Evolutionary conservation across 1,140 invertebrate genomes (phyloP).

Genomic region (Hyles vespertilio): DNA sequence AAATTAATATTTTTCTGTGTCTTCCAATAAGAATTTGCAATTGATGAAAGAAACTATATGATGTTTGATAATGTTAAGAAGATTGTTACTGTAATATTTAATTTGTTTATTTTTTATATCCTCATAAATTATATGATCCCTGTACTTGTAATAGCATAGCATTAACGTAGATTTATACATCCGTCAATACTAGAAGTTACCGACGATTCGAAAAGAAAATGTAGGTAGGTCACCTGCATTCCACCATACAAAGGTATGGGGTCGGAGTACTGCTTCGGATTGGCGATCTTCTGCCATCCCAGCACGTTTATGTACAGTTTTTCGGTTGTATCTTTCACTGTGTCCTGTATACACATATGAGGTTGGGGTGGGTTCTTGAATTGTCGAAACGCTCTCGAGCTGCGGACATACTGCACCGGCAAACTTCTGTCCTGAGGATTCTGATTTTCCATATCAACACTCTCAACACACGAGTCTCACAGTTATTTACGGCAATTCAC

Average conservation of each 20-base stretch:
- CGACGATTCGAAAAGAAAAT: background rate
- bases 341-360: slow-evolving; percentile 84
- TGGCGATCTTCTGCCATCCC: slow-evolving; percentile 83
- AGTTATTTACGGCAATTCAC: slow-evolving; percentile 35
- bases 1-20: too few species aligned
- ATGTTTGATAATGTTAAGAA: too few species aligned
- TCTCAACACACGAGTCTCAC: slow-evolving; percentile 15
- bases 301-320: slow-evolving; percentile 82
- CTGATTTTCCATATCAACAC: slow-evolving; percentile 63
- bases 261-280: slow-evolving; percentile 78
- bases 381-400: slow-evolving; percentile 76
- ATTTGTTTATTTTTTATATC: too few species aligned
- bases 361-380: slow-evolving; percentile 85
- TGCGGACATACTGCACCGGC: slow-evolving; percentile 64
- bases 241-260: slow-evolving; percentile 82
- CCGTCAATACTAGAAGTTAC: background rate
- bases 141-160: background rate
- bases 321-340: slow-evolving; percentile 75
- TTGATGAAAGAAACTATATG: too few species aligned
- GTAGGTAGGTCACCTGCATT: slow-evolving; percentile 71
- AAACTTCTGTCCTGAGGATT: slow-evolving; percentile 53
- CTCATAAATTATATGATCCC: background rate
- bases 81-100: too few species aligned
- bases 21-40: too few species aligned
- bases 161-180: background rate